Evolutionary conservation across 2,888 invertebrate genomes (phyloP).

Genomic region (Brachypterus glaber): DNA sequence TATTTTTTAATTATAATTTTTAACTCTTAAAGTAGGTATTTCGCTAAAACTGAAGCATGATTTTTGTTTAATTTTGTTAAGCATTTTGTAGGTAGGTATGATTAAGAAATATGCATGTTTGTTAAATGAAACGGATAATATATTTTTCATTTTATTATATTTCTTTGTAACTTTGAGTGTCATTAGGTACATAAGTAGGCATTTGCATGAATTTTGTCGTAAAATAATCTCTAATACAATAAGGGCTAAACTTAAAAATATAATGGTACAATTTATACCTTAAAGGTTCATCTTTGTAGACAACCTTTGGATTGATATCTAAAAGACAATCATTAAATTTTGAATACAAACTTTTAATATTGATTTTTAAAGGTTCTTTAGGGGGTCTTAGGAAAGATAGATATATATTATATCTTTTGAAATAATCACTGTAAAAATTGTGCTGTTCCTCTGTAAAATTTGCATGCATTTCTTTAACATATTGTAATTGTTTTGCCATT

Average conservation of each 20-base stretch:
- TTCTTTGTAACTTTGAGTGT: too few relatives aligned
- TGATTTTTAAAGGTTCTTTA: conserved; percentile 46
- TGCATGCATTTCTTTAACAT: conserved; percentile 56
- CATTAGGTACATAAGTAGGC: too few relatives aligned
- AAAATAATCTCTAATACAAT: conserved; percentile 48
- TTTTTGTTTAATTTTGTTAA: too few relatives aligned
- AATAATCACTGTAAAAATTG: conserved; percentile 56
- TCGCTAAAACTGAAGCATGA: too few relatives aligned
- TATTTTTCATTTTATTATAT: too few relatives aligned
- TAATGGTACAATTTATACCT: conserved; percentile 57
- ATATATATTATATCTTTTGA: conserved; percentile 52
- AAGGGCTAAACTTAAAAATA: conserved; percentile 54
- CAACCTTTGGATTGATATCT: conserved; percentile 47
- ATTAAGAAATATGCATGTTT: too few relatives aligned
- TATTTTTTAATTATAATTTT: too few relatives aligned
- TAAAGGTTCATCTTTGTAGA: conserved; percentile 62
- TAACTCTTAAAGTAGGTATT: too few relatives aligned
- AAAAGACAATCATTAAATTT: conserved; percentile 55
- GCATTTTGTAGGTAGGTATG: too few relatives aligned
- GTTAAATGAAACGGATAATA: too few relatives aligned
- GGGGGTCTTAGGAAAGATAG: conserved; percentile 37
- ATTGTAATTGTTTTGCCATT: conserved; percentile 50
- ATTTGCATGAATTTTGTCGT: conserved; percentile 54
- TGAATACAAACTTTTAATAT: conserved; percentile 46
- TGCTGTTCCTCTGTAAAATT: conserved; percentile 54